Evolutionary conservation across 2,113 vertebrate species (phyloP), one percentile per base, ranked within the genome.

Genomic region (Donacobius atricapilla): DNA sequence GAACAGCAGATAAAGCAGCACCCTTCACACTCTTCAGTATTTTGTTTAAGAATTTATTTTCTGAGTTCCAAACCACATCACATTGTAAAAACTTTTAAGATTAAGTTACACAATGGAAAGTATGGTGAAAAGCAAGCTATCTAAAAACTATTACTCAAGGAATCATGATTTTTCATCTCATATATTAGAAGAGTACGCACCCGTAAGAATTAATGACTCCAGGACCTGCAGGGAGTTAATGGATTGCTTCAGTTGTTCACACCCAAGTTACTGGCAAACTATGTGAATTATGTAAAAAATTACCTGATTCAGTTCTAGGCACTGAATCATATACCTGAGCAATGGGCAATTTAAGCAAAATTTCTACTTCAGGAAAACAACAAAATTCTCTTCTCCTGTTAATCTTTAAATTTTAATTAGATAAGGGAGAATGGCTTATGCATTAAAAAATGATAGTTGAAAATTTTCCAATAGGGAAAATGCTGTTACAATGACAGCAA

Each of bases 241-340:
- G 33, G 30, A 53, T 91, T 89, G 87, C 57, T 87, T 96, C 45
- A 83, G 42, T 25, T 72, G 45, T 60, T 97, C 84, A 93, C 87
- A 79, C 78, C 54, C 63, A 90, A 80, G 15, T 71, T 93, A 80
- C 15, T 85, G 81, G 35, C 65, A 87, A 95, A 90, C 58, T n/a
- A 20, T 64, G 65, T 8, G 64, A 91, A 68, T 78, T 80, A 69
- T 57, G 37, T 30, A 85, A 93, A 83, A 82, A 60, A 61, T 83
- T 65, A 72, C 28, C 58, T 21, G 24, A 33, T 39, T 81, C 56
- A 73, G 77, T 93, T 79, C 31, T 54, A 88, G 70, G 30, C 50
- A 58, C 33, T 76, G 75, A 91, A 79, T 94, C 70, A 76, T 40
- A 72, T 31, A 72, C 23, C 76, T 37, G 13, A 73, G 14, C 11